Percentiles rank a stretch among this genome's conserved stretches.
Evolutionary conservation across 2,797 vertebrate genomes (phyloP).

Genomic region (Kryptolebias ocellatus): DNA sequence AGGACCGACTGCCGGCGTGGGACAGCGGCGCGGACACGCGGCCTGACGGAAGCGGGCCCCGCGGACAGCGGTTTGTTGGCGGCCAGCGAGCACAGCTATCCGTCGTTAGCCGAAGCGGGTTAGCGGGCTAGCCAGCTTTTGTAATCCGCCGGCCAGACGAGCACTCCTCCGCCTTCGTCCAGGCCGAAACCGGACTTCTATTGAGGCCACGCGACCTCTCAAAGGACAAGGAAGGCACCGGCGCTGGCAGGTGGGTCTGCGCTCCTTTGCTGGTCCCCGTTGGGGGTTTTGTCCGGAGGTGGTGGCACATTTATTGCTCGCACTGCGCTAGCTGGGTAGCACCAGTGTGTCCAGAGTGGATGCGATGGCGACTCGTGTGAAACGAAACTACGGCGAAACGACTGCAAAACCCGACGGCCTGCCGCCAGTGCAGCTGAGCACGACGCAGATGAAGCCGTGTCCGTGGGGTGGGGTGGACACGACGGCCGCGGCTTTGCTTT

Average conservation of each 20-base stretch:
- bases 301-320: constrained; percentile 31
- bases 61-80: constrained; percentile 62
- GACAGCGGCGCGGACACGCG: constrained; percentile 13
- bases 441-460: accelerated
- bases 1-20: constrained; percentile 26
- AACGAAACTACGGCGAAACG: constrained; percentile 62
- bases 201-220: constrained; percentile 15
- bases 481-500: accelerated
- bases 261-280: background rate
- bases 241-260: constrained; percentile 76
- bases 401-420: constrained; percentile 31
- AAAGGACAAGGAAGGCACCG: constrained; percentile 65
- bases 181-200: constrained; percentile 54
- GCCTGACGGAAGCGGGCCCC: constrained; percentile 41
- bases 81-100: constrained; percentile 67
- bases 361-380: constrained; percentile 74
- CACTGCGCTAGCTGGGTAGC: constrained; percentile 49
- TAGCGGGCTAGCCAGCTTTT: constrained; percentile 81
- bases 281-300: constrained; percentile 1
- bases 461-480: no score
- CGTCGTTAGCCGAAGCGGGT: constrained; percentile 66
- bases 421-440: background rate
- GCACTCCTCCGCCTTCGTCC: constrained; percentile 48
- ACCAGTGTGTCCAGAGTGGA: constrained; percentile 42
- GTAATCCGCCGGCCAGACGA: constrained; percentile 82